Base-by-base conservation (phyloP, 2,888 invertebrate species). In the Heteromyza rotundicornis region DNA sequence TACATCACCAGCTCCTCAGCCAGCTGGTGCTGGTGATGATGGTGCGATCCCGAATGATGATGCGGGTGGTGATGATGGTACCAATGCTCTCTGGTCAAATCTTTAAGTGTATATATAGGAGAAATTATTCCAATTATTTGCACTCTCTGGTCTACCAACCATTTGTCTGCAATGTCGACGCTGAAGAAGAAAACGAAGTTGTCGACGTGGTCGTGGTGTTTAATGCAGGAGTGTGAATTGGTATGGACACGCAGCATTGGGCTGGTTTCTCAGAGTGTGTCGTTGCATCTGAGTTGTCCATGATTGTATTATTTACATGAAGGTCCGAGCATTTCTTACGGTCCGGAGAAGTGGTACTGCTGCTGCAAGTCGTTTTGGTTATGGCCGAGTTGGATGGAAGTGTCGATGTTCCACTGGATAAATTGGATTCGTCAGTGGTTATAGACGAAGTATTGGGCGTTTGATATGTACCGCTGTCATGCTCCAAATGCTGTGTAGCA, bases 1-100 rank as follows among this genome's bases (percentile, higher is more conserved):
- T 82, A 81, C 70, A 80, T 77, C 57, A 76, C 78, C 68, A 77
- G 74, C 60, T 83, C 82, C 51, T 82, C 79, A 54, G 76, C 73
- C 65, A 81, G 59, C 60, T 78, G 78, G 50, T 78, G 79, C 52
- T 76, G 75, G 17, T 77, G 76, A 54, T 78, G 76, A 51, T 70
- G 71, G 19, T 68, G 72, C 19, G n/a, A 7, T 8, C 40, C 40
- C 19, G 50, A 10, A 60, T 62, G 68, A 66, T 60, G 71, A 35
- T 35, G 70, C 59, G 50, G 64, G 24, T 67, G 71, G 57, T 62
- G 75, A 63, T 67, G 53, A 64, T 71, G 66, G 68, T 75, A 75
- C 75, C 73, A 78, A 52, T 69, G 68, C 27, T 76, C 77, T 35
- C 76, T 64, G 17, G 72, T 68, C 19, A 73, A 64, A 67, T 75